Conservation (phyloP, 2,797 vertebrate species). For the Gadopsis bispinosus region DNA sequence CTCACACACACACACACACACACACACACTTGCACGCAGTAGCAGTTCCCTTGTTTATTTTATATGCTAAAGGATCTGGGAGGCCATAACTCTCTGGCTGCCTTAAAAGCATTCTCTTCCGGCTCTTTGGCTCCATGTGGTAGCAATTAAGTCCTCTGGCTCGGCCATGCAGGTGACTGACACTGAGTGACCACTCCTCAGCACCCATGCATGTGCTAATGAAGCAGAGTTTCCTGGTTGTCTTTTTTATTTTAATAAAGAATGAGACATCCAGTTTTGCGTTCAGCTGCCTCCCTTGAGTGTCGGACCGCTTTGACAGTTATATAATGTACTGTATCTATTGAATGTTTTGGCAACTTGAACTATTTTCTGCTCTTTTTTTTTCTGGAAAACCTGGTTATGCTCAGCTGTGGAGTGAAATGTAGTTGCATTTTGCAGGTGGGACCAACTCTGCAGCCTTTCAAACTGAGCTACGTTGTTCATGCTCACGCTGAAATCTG, state of each 20-base stretch:
- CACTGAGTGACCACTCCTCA: constrained; percentile 80
- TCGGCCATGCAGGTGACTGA: constrained; percentile 91
- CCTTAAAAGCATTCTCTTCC: constrained; percentile 89
- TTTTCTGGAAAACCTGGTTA: constrained; percentile 45
- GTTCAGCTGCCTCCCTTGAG: constrained; percentile 28
- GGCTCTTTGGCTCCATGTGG: constrained; percentile 88
- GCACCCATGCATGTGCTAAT: constrained; percentile 70
- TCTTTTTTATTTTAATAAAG: constrained; percentile 36
- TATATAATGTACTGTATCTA: constrained; percentile 48
- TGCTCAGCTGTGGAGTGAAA: constrained; percentile 48
- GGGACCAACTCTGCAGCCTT: constrained; percentile 47
- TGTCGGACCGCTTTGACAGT: constrained; percentile 26
- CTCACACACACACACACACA: too few species aligned
- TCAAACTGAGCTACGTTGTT: constrained; percentile 46
- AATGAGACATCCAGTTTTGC: constrained; percentile 40
- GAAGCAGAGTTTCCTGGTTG: constrained; percentile 66
- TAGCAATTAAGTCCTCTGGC: constrained; percentile 90
- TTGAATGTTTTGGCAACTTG: constrained; percentile 42
- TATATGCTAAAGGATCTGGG: constrained; percentile 91
- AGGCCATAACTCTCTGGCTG: constrained; percentile 92
- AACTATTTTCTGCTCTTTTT: constrained; percentile 32
- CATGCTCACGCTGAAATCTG: constrained; percentile 46
- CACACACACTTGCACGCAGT: constrained; percentile 82
- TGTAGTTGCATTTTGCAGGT: constrained; percentile 51
- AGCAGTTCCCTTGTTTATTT: constrained; percentile 91